Percentiles rank a stretch among this genome's conserved stretches.
These are phyloP conservation scores for Oncorhynchus gorbuscha DNA, from an alignment of 2,113 vertebrate genomes.

Conservation along the genomic window DNA sequence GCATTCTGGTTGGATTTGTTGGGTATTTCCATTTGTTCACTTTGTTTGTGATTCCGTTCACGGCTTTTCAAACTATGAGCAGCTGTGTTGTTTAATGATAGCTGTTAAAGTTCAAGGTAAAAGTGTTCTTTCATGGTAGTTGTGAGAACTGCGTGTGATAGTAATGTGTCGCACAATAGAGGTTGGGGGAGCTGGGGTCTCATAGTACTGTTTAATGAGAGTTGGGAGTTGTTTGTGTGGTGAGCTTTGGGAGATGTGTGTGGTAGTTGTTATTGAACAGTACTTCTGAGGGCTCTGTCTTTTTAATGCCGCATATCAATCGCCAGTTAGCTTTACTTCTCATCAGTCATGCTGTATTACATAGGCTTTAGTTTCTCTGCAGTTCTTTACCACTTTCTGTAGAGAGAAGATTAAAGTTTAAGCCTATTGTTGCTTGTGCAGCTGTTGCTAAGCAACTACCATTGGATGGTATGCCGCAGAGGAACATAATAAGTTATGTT, in stretches of 20 bases:
- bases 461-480: slow-evolving; percentile 22
- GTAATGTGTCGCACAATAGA: background rate
- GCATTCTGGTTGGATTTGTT: background rate
- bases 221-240: background rate
- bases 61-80: no score
- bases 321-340: background rate
- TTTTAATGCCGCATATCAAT: slow-evolving; percentile 26
- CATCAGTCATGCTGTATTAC: slow-evolving; percentile 25
- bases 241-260: background rate
- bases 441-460: slow-evolving; percentile 60
- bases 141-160: background rate
- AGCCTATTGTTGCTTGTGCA: slow-evolving; percentile 41
- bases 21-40: background rate
- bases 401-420: no score
- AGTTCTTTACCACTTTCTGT: slow-evolving; percentile 8
- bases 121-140: background rate
- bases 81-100: background rate
- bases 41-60: background rate
- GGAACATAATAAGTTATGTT: background rate
- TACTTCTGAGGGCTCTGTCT: slow-evolving; percentile 11
- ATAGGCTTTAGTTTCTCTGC: slow-evolving; percentile 20
- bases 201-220: slow-evolving; percentile 19
- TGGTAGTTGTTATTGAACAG: background rate
- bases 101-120: background rate
- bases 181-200: background rate